Conservation (phyloP, 2,888 invertebrate genomes). For the Deilephila porcellus region DNA sequence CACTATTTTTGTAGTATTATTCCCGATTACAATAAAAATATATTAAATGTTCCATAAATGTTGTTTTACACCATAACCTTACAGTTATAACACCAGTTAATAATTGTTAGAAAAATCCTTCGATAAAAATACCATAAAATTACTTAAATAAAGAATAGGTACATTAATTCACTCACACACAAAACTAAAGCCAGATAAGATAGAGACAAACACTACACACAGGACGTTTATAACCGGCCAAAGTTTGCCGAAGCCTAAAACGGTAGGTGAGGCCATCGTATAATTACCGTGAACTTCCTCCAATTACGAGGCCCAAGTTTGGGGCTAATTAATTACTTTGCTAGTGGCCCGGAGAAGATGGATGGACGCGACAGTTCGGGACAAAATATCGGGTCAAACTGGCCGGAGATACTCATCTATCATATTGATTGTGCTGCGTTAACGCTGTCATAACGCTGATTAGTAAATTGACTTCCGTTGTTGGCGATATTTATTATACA, state of each 20-base stretch:
- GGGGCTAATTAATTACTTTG: conserved; percentile 62
- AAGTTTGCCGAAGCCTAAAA: conserved; percentile 26
- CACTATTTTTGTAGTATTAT: too few relatives aligned
- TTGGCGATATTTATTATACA: background rate
- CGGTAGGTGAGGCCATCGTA: conserved; percentile 37
- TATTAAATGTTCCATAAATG: too few relatives aligned
- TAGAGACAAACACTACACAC: background rate
- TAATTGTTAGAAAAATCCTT: too few relatives aligned
- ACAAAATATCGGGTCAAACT: conserved; percentile 58
- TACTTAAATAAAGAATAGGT: too few relatives aligned
- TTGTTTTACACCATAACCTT: too few relatives aligned
- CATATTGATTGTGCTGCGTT: conserved; percentile 43
- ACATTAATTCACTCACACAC: background rate
- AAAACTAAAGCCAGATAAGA: background rate
- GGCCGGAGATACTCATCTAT: conserved; percentile 49
- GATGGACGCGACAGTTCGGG: conserved; percentile 59
- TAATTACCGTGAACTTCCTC: conserved; percentile 46
- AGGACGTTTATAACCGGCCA: conserved; percentile 32
- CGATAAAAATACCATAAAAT: too few relatives aligned
- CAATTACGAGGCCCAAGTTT: conserved; percentile 52
- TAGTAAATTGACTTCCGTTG: conserved; percentile 12
- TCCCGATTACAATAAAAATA: too few relatives aligned
- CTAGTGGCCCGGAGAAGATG: conserved; percentile 52
- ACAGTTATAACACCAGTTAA: too few relatives aligned
- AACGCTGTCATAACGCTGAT: conserved; percentile 25